Evolutionary conservation across 2,797 vertebrate species (phyloP).

Genomic region (Esox lucius): DNA sequence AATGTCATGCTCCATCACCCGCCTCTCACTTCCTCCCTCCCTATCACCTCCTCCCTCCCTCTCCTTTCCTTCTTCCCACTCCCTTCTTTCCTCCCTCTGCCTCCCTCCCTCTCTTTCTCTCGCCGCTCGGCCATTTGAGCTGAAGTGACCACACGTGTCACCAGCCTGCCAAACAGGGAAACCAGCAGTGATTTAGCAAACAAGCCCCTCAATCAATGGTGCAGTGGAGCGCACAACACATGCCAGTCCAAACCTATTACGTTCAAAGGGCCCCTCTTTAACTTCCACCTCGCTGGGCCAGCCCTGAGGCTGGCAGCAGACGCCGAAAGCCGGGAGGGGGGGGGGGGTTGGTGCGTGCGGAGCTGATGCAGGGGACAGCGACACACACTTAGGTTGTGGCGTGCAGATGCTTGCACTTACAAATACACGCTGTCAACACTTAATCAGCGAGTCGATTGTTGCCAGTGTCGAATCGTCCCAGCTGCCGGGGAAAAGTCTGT

Average conservation of each 20-base stretch:
- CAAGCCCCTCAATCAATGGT: slow-evolving; percentile 91
- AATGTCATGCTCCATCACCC: slow-evolving; percentile 3
- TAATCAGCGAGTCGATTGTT: not conserved
- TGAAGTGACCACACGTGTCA: slow-evolving; percentile 79
- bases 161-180: slow-evolving; percentile 79
- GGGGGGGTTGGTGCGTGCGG: slow-evolving; percentile 64
- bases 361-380: slow-evolving; percentile 43
- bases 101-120: slow-evolving; percentile 21
- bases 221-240: slow-evolving; percentile 87
- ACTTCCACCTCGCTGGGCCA: slow-evolving; percentile 84
- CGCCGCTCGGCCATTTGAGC: slow-evolving; percentile 22
- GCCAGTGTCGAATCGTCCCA: not conserved
- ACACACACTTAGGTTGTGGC: not conserved
- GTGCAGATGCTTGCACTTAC: not conserved
- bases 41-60: slow-evolving; percentile 17
- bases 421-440: not conserved
- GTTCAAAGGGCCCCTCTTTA: slow-evolving; percentile 84
- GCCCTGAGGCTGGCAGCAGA: slow-evolving; percentile 80
- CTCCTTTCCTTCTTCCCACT: slow-evolving; percentile 1
- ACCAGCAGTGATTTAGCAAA: slow-evolving; percentile 93
- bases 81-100: not conserved
- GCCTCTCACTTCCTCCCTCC: slow-evolving; percentile 2
- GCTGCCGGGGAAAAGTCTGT: too few relatives aligned
- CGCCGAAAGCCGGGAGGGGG: slow-evolving; percentile 54
- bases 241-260: slow-evolving; percentile 95